Base-by-base conservation (phyloP, 2,797 vertebrate genomes). In the Telmatherina bonti region DNA sequence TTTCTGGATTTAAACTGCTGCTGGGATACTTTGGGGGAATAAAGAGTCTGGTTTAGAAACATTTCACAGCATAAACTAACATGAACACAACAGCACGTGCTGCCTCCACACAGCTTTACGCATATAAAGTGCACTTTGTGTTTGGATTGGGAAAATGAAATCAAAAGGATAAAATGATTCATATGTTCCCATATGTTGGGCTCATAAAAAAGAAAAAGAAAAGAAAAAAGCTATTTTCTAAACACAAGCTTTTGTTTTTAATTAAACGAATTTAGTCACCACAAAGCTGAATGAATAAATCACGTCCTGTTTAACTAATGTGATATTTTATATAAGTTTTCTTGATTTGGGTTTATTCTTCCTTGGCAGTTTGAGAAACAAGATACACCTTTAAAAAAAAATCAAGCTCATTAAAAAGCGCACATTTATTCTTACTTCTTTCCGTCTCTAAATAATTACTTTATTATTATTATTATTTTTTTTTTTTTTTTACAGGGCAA, bases 61-160 rank as follows among this genome's bases (percentile, higher is more conserved):
- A 72, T 13, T 24, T 1, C 10, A 27, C 22, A 47, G 24, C 31
- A 47, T 20, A 27, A 7, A 9, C 24, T 30, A 16, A 49, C 27
- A 7, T 5, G 41, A 43, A 33, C 10, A 36, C 10, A 33, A 43
- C 51, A 79, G 67, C 81, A 62, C 54, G 63, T 62, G 47, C 38
- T 49, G 18, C 47, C 43, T 31, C 47, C 20, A 9, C 20, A 45
- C 11, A 61, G 60, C 51, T 63, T 71, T 69, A 71, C 54, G 29
- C 67, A 56, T 30, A 66, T 30, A 70, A n/a, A 20, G 1, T 31
- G 43, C 27, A 2, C 20, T n/a, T 64, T 62, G 11, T 8, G 30
- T 22, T 38, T n/a, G 47, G 76, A 74, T 67, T 61, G 68, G 54
- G 33, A 66, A 15, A 26, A 52, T 35, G 7, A 75, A 73, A 16